These are phyloP conservation scores for Shargacucullia verbasci DNA, from an alignment of 2,888 invertebrate species.

Conservation along the genomic window DNA sequence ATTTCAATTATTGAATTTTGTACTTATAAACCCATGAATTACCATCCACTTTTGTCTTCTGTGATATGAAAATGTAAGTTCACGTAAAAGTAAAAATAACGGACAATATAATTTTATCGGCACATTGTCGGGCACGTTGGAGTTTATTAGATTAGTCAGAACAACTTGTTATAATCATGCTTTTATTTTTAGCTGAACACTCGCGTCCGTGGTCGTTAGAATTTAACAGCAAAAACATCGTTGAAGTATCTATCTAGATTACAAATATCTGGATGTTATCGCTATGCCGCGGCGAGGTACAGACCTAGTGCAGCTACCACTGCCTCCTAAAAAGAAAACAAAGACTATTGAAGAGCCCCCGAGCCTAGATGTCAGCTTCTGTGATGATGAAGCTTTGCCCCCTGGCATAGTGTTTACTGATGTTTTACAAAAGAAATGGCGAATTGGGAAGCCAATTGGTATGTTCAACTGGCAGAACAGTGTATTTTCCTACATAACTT, in stretches of 20 bases:
- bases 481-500: background rate
- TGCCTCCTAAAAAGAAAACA: slow-evolving; percentile 79
- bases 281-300: slow-evolving; percentile 80
- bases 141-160: slow-evolving; percentile 69
- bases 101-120: slow-evolving; percentile 67
- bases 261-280: slow-evolving; percentile 45
- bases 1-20: slow-evolving; percentile 17
- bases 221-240: slow-evolving; percentile 13
- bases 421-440: slow-evolving; percentile 95
- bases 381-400: slow-evolving; percentile 85
- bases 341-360: slow-evolving; percentile 67
- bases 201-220: slow-evolving; percentile 6
- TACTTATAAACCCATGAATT: slow-evolving; percentile 12
- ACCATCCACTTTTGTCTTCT: slow-evolving; percentile 17
- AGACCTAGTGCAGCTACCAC: slow-evolving; percentile 69
- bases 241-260: slow-evolving; percentile 12
- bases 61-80: slow-evolving; percentile 55
- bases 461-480: slow-evolving; percentile 46
- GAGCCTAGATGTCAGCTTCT: slow-evolving; percentile 79
- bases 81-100: slow-evolving; percentile 55
- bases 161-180: slow-evolving; percentile 32
- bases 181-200: slow-evolving; percentile 39
- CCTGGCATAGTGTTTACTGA: slow-evolving; percentile 94
- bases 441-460: slow-evolving; percentile 96
- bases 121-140: slow-evolving; percentile 69